Evolutionary conservation across 2,888 invertebrate species (phyloP), one percentile per base, ranked within the genome.

Genomic region (Amiota minor): DNA sequence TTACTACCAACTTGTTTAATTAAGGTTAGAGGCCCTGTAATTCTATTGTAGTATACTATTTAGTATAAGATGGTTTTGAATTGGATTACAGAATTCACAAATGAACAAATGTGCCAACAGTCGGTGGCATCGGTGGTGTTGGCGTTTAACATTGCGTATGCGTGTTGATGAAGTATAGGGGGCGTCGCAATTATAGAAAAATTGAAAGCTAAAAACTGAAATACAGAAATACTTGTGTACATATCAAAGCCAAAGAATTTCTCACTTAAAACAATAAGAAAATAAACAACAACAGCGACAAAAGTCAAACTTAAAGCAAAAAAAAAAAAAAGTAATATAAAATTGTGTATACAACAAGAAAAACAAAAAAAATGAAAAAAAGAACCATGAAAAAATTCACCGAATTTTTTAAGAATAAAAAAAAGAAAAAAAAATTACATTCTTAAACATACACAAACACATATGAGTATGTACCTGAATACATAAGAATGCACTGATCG

Each of bases 201-300:
- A 35, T 35, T 3, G 10, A n/a, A 55, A n/a, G 18, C 1, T 1
- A 55, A 55, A 55, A 55, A 59, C 0, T 18, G 18, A 59, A 61
- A 9, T 23, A 20, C 16, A 61, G 23, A 20, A 23, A 61, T 1
- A 62, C 9, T n/a, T n/a, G n/a, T n/a, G n/a, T n/a, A 35, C 2
- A 35, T 12, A 80, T 78, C 80, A 86, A 83, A 84, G 80, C 83
- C 86, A 83, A 83, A 84, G 86, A 83, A 83, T 86, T 83, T 85
- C 85, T 84, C 83, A 83, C 82, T 84, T 80, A 81, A 79, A 62
- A 35, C 62, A 61, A 20, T n/a, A n/a, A 9, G 23, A 61, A 61
- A 35, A 18, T 9, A 11, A 62, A n/a, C 12, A 35, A n/a, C 62
- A 45, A 82, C 84, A 35, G 35, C 35, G 35, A 35, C 35, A 35